These are phyloP conservation scores for Drosophila mayaguana DNA, from an alignment of 2,888 invertebrate species.

Conservation along the genomic window DNA sequence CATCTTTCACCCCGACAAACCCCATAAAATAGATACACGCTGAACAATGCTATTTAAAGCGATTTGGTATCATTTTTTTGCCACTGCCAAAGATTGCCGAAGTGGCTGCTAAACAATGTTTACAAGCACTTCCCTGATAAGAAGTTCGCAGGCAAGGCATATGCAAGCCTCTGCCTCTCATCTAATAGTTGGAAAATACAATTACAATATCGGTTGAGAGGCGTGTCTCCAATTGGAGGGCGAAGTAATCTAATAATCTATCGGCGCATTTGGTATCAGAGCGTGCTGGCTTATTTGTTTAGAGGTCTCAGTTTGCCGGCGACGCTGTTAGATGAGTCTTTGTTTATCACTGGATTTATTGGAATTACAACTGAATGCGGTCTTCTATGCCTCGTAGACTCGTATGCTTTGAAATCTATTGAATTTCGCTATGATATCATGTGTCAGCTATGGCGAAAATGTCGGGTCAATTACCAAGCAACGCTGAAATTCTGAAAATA, in stretches of 20 bases:
- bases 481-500: conserved; percentile 41
- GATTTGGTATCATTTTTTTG: conserved; percentile 63
- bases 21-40: conserved; percentile 35
- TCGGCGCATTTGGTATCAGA: conserved; percentile 7
- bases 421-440: conserved; percentile 45
- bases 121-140: conserved; percentile 59
- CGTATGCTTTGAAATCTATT: background rate
- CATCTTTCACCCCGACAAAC: conserved; percentile 8
- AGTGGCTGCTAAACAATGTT: conserved; percentile 43
- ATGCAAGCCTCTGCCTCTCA: background rate
- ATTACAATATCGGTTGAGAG: conserved; percentile 11
- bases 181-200: conserved; percentile 17
- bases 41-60: conserved; percentile 67
- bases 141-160: conserved; percentile 3
- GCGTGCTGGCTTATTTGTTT: conserved; percentile 19
- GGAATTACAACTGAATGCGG: conserved; percentile 30
- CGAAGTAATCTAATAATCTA: conserved; percentile 37
- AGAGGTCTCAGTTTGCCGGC: conserved; percentile 38
- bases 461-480: conserved; percentile 35
- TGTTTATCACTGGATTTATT: conserved; percentile 37
- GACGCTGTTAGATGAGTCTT: conserved; percentile 15
- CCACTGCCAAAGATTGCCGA: conserved; percentile 34
- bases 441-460: conserved; percentile 30
- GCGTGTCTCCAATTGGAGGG: background rate
- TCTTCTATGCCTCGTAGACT: conserved; percentile 9